Evolutionary conservation across 2,888 invertebrate genomes (phyloP), one percentile per base, ranked within the genome.

Genomic region (Galeopsomyia nigrocyanea): DNA sequence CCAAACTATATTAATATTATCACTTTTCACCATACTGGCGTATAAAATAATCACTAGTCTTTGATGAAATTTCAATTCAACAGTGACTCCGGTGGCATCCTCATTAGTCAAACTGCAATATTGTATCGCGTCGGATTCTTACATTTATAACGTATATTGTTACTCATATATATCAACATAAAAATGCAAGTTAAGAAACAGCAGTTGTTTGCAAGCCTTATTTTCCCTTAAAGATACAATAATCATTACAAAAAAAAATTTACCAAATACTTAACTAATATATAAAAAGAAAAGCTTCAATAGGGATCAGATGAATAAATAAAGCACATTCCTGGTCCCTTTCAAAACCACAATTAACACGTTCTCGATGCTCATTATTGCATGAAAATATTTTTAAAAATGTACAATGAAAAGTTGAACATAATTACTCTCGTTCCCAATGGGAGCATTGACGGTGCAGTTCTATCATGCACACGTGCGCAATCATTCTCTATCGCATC

Each of bases 21-120:
- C 76, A 76, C 76, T 76, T 71, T 76, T 74, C 74, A 76, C 76
- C 76, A 70, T 76, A 76, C 76, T 76, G 76, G 76, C 76, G 72
- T 76, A 70, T 70, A 67, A 69, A 76, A 74, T 73, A 76, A 74
- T 76, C 74, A 76, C 76, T 76, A 72, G 74, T 74, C 74, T 69
- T 74, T 74, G 74, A 74, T 69, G 75, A 76, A 74, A 76, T 67
- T 66, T 16, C 60, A 56, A 72, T 76, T 74, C 74, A 76, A 69
- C 74, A 76, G 74, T 70, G 73, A 75, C 75, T 75, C 70, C 70
- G 70, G 72, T 73, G 73, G 72, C 73, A 73, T 75, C 31, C 64
- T 72, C 67, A 57, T 68, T 50, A 68, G 71, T 75, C 69, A 58
- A 75, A 64, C 64, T 69, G 67, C 72, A 72, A 69, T 75, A 14